Evolutionary conservation across 2,888 invertebrate genomes (phyloP), one percentile per base, ranked within the genome.

Genomic region (Alloplasta piceator): DNA sequence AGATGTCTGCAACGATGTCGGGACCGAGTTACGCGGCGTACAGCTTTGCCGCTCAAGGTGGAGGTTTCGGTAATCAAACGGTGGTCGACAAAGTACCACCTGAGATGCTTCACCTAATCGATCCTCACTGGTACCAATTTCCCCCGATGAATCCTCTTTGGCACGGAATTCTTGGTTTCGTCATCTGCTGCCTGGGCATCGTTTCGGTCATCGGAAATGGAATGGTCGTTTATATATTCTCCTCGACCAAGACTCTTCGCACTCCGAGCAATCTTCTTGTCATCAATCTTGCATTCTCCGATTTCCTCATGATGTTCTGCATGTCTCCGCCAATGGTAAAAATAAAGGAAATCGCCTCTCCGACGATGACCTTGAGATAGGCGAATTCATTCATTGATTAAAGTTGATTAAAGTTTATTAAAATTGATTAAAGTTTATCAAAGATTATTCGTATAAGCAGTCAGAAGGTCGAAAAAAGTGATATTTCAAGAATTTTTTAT

Each of bases 241-340:
- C 94, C 83, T 93, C 95, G 67, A 96, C 96, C 73, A 96, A 96
- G 93, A 91, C 93, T 66, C 94, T 98, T 78, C 95, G 97, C 87
- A 98, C 98, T 48, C 98, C 98, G 61, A 97, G 98, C 83, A 98
- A 98, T 92, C 94, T 98, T 87, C 94, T 98, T 86, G 96, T 98
- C 79, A 96, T 98, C 80, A 98, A 98, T 93, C 94, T 98, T 89
- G 98, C 98, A 48, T 95, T 98, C 92, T 97, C 97, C 74, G 98
- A 98, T 91, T 97, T 98, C 90, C 94, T 96, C 84, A 98, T 98
- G 96, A 98, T 98, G 97, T 93, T 95, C 87, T 92, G 93, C 86
- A 96, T 96, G 96, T 94, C 96, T 87, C 96, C 96, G 67, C 94
- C 97, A 83, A 97, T 97, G 95, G 95, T 91, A 83, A 26, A 26